Conservation (phyloP, 2,797 vertebrate genomes). For the Bovichtus variegatus region DNA sequence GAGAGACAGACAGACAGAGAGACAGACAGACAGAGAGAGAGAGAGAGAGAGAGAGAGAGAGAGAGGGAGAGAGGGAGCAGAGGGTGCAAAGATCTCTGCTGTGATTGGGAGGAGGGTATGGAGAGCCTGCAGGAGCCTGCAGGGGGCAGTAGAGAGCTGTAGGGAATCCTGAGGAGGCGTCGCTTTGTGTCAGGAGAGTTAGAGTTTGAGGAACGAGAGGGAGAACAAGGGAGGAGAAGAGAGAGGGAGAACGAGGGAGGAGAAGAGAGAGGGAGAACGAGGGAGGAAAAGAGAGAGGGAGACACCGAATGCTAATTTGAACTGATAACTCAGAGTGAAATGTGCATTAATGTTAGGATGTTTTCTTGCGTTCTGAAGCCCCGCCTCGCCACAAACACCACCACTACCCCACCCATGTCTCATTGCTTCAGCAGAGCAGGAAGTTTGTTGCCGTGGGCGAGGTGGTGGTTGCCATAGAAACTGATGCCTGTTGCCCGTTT, state of each 20-base stretch:
- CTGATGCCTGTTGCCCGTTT: constrained; percentile 70
- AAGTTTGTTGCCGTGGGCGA: constrained; percentile 79
- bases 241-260: too few relatives aligned
- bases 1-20: too few relatives aligned
- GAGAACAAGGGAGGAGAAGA: too few relatives aligned
- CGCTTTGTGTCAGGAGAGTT: constrained; percentile 30
- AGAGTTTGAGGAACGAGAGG: constrained; percentile 13
- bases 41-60: not conserved
- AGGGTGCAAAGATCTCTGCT: constrained; percentile 11
- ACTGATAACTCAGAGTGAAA: constrained; percentile 36
- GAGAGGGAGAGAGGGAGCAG: not conserved
- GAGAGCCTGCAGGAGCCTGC: constrained; percentile 38
- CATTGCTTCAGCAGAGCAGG: constrained; percentile 62
- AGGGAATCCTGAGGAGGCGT: constrained; percentile 34
- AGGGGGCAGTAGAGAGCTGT: constrained; percentile 76
- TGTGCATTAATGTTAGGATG: constrained; percentile 2
- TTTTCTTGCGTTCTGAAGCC: constrained; percentile 30
- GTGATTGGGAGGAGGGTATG: not conserved
- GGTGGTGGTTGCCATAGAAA: constrained; percentile 79
- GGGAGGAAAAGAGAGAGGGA: not conserved
- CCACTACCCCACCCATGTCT: constrained; percentile 40
- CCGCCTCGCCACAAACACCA: constrained; percentile 21
- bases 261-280: not conserved
- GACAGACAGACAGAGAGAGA: too few relatives aligned
- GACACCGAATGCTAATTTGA: constrained; percentile 16